Percentiles rank a stretch among this genome's conserved stretches.
Conservation (phyloP, 2,888 invertebrate genomes). For the Hirtodrosophila duncani region DNA sequence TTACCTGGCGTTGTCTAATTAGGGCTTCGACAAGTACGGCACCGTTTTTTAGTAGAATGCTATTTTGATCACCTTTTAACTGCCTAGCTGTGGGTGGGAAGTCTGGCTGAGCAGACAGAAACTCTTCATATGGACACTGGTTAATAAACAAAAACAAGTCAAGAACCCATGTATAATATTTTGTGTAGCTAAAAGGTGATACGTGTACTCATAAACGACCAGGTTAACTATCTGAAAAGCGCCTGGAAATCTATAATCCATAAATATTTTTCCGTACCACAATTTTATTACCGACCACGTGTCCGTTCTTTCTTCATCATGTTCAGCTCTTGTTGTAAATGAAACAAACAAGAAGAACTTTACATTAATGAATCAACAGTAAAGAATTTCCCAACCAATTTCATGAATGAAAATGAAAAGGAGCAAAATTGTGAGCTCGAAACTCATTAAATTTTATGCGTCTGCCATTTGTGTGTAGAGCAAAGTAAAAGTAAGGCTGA, state of each 20-base stretch:
- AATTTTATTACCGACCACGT: conserved; percentile 7
- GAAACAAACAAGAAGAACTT: conserved; percentile 7
- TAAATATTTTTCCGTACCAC: background rate
- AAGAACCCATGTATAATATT: too few species aligned
- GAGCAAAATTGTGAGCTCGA: conserved; percentile 8
- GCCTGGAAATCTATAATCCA: too few species aligned
- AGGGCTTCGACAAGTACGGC: conserved; percentile 37
- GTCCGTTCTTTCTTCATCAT: conserved; percentile 1
- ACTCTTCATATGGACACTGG: too few species aligned
- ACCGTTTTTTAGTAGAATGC: conserved; percentile 20
- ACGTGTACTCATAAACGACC: too few species aligned
- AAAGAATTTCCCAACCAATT: conserved; percentile 48
- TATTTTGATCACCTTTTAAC: conserved; percentile 31
- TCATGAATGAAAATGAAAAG: conserved; percentile 51
- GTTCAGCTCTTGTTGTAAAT: too few species aligned
- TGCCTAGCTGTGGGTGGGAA: background rate
- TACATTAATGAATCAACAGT: conserved; percentile 41
- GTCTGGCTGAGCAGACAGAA: too few species aligned
- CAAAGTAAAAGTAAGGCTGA: conserved; percentile 51
- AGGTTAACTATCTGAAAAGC: too few species aligned
- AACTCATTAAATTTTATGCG: conserved; percentile 60
- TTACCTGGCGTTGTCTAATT: conserved; percentile 55
- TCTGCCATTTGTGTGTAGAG: too few species aligned
- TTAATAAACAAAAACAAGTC: too few species aligned
- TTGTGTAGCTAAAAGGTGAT: too few species aligned